Evolutionary conservation across 2,888 invertebrate species (phyloP), one percentile per base, ranked within the genome.

Genomic region (Eucera pruinosa): DNA sequence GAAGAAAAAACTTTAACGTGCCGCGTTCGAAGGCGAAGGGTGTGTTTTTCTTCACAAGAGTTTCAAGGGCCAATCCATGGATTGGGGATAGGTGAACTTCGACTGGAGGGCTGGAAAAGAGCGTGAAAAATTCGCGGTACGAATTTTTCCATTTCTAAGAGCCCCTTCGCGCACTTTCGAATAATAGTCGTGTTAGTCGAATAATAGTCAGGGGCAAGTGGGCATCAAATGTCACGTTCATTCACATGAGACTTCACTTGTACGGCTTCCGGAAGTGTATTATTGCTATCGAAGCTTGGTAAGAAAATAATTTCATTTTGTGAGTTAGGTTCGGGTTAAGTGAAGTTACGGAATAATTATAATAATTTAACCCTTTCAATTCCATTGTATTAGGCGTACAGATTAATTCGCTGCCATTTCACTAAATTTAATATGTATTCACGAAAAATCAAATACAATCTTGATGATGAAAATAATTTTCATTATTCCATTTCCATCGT

Each of bases 1-100:
- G n/a, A 86, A 86, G 88, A 86, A 88, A 86, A 88, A 89, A 87
- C 88, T 88, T 87, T 82, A 85, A 87, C 86, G 87, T 84, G 85
- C 75, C 73, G 82, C 79, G 79, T 79, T 71, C 48, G 62, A 57
- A 54, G 52, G 70, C 75, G 83, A 85, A 80, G 83, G 78, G 80
- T 82, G 74, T 82, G 76, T 82, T 82, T 82, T 85, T 61, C 77
- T 83, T 66, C 36, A 43, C 70, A 72, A 70, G 85, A 86, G 78
- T 82, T 86, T 87, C 72, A 68, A 83, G 84, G 81, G 67, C 74
- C 84, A 81, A 82, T 82, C 61, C 65, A 39, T 78, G 65, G 57
- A 41, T 27, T n/a, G 54, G 62, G 41, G 54, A 41, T 65, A 47
- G 62, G 47, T 58, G 43, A 36, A 54, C 52, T 20, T 39, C 54